Evolutionary conservation across 2,113 vertebrate genomes (phyloP).

Genomic region (Oryzias celebensis): DNA sequence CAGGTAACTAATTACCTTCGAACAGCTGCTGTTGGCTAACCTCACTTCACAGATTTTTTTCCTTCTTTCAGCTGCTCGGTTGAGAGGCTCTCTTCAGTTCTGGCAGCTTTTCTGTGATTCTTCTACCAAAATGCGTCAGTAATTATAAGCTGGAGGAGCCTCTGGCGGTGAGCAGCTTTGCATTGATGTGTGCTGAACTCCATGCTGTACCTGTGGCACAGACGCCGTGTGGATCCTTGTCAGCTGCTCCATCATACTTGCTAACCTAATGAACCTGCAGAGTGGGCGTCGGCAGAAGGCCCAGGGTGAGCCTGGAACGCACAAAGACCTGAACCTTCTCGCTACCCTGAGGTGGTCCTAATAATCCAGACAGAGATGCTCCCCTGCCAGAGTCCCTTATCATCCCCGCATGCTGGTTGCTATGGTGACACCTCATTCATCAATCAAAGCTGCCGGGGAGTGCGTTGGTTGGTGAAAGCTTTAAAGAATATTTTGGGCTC

Average conservation of each 20-base stretch:
- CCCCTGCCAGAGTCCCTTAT: conserved; percentile 45
- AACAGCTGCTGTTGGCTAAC: conserved; percentile 41
- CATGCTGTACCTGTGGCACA: conserved; percentile 14
- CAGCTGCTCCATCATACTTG: conserved; percentile 24
- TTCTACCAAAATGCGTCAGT: conserved; percentile 25
- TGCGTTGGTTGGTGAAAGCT: conserved; percentile 41
- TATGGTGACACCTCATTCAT: conserved; percentile 52
- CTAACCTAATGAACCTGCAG: conserved; percentile 39
- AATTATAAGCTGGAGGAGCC: conserved; percentile 4
- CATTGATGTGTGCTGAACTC: neutral
- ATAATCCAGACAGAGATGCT: conserved; percentile 45
- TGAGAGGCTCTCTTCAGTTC: neutral
- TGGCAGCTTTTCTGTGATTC: conserved; percentile 13
- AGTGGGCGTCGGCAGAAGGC: conserved; percentile 29
- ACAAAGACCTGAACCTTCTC: conserved; percentile 18
- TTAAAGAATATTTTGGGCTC: conserved; percentile 54
- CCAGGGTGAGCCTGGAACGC: conserved; percentile 9
- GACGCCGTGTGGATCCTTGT: neutral
- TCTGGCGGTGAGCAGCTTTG: neutral
- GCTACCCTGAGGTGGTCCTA: conserved; percentile 35
- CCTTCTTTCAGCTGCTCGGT: neutral
- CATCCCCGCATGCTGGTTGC: conserved; percentile 43
- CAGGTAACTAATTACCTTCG: conserved; percentile 39
- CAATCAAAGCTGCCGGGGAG: conserved; percentile 56
- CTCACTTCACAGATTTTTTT: conserved; percentile 13